Evolutionary conservation across 2,113 vertebrate species (phyloP), one percentile per base, ranked within the genome.

Genomic region (Taxidea taxus): DNA sequence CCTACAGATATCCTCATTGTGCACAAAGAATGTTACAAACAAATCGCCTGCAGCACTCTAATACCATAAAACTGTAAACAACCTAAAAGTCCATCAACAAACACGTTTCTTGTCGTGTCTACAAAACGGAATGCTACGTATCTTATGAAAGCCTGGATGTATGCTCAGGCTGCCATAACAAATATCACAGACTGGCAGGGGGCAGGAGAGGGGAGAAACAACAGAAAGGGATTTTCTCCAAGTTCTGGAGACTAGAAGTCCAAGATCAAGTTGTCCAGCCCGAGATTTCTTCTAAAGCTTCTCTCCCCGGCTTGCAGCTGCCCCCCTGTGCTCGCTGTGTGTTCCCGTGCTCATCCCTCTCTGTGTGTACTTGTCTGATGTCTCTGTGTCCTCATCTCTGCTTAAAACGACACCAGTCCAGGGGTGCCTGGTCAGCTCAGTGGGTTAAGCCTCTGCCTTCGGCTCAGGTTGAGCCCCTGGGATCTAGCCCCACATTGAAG

Each of bases 331-430:
- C 72, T 58, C 29, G 0, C 31, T 15, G 18, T 5, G n/a, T 51
- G 49, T 58, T 39, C 62, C 49, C 58, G 1, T 0, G 8, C 11
- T 21, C 51, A 20, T 70, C 11, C 44, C 49, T 72, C 44, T 47
- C 5, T 5, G 25, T 0, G 1, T 3, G 13, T 31, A 6, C 2
- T 3, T 6, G 27, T 20, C 18, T 39, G 10, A 9, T 39, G 29
- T 44, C 64, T 84, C 80, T 44, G 34, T 66, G 34, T 29, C 95
- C 44, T 18, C 3, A 14, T 14, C 27, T 77, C 23, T 86, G 74
- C 94, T 66, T 72, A 58, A 60, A 83, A 89, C 34, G 78, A 85
- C 21, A 72, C 14, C 25, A 60, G 75, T 54, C 66, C 9, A n/a
- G n/a, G n/a, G n/a, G n/a, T n/a, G n/a, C n/a, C n/a, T n/a, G n/a